These are phyloP conservation scores for Carassius gibelio DNA, from an alignment of 2,113 vertebrate species.

Conservation along the genomic window DNA sequence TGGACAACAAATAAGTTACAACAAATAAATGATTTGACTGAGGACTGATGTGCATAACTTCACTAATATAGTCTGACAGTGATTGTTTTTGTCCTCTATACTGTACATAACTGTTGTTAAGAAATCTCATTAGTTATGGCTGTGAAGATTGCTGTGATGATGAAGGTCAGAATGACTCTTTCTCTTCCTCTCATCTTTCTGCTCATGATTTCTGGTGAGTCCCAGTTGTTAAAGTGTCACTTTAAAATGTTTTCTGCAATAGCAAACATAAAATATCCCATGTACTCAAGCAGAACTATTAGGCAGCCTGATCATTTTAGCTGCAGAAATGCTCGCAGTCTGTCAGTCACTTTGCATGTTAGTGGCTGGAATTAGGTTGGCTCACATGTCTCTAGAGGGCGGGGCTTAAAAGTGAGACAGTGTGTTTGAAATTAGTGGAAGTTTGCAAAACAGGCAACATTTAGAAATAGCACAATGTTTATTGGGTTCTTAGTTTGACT, in stretches of 20 bases:
- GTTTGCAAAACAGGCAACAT: no score
- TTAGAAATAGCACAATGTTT: background rate
- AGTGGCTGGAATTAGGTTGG: no score
- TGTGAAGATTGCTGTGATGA: background rate
- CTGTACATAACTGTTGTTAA: background rate
- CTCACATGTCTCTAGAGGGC: no score
- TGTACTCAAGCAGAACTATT: background rate
- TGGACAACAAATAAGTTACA: background rate
- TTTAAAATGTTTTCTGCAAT: background rate
- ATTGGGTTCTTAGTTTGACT: no score
- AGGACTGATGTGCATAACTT: background rate
- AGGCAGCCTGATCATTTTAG: no score
- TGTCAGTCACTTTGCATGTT: no score
- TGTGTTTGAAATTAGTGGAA: no score
- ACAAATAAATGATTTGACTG: background rate
- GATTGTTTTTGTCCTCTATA: background rate
- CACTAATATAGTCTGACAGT: background rate
- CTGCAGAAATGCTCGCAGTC: no score
- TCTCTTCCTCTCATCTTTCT: constrained; percentile 10
- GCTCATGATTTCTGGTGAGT: constrained; percentile 38
- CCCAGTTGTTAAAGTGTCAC: background rate
- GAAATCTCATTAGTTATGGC: no score
- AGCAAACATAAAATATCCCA: background rate
- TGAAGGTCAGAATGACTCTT: constrained; percentile 13
- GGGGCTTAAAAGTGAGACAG: no score